Conservation (phyloP, 2,113 vertebrate genomes). For the Globicephala melas region DNA sequence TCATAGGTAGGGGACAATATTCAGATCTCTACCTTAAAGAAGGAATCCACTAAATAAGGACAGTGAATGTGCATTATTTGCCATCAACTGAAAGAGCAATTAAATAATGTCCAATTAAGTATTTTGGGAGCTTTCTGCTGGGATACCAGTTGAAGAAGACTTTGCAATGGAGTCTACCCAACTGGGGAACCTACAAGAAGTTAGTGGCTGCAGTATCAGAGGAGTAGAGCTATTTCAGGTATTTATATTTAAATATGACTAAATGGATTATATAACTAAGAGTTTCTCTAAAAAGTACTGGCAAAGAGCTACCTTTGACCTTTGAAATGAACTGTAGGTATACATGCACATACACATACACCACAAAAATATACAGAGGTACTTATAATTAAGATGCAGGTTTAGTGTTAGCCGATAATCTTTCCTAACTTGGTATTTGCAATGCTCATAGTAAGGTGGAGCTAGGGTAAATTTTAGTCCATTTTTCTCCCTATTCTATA, state of each 20-base stretch:
- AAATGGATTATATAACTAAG: neutral
- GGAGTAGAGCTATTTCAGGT: neutral
- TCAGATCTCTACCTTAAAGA: neutral
- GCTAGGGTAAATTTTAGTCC: neutral
- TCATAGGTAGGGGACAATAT: neutral
- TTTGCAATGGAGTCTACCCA: neutral
- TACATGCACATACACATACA: neutral
- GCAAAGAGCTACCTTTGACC: neutral
- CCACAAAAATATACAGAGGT: neutral
- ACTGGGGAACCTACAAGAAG: neutral
- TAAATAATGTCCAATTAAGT: neutral
- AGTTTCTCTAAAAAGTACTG: neutral
- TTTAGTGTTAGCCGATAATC: neutral
- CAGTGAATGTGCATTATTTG: neutral
- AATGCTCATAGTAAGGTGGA: neutral
- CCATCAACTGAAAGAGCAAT: neutral
- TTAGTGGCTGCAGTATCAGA: neutral
- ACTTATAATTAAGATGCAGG: neutral
- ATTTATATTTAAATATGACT: neutral
- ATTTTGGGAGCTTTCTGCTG: neutral
- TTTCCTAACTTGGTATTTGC: neutral
- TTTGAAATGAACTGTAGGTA: neutral
- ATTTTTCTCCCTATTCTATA: neutral
- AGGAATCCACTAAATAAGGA: neutral
- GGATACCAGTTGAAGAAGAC: neutral